Conservation (phyloP, 2,113 vertebrate genomes). For the Uria lomvia region DNA sequence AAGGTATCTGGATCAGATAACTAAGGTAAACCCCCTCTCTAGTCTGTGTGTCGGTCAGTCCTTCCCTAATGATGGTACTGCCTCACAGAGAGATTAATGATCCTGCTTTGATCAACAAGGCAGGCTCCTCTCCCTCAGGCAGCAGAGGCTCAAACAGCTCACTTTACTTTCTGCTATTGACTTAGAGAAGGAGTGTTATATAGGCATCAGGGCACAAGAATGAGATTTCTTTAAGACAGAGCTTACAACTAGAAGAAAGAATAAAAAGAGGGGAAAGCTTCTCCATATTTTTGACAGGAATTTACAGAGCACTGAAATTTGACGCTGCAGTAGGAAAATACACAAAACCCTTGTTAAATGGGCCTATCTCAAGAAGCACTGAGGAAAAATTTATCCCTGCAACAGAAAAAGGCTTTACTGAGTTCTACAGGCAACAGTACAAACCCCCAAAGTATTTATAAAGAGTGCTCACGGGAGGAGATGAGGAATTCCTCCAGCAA, state of each 20-base stretch:
- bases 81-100: background rate
- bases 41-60: background rate
- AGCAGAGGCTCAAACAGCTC: background rate
- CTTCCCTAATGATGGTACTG: background rate
- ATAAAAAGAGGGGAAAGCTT: background rate
- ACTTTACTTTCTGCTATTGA: background rate
- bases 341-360: background rate
- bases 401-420: background rate
- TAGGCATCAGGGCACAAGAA: background rate
- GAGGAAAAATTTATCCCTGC: background rate
- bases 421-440: background rate
- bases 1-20: background rate
- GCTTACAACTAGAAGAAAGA: background rate
- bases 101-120: background rate
- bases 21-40: background rate
- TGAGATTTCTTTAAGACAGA: background rate
- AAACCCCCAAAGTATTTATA: background rate
- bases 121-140: background rate
- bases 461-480: background rate
- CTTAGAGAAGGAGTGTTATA: background rate
- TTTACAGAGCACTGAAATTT: background rate
- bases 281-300: background rate
- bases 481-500: background rate
- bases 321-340: background rate
- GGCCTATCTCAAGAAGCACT: background rate